Evolutionary conservation across 2,797 vertebrate genomes (phyloP).

Genomic region (Malurus leucopterus): DNA sequence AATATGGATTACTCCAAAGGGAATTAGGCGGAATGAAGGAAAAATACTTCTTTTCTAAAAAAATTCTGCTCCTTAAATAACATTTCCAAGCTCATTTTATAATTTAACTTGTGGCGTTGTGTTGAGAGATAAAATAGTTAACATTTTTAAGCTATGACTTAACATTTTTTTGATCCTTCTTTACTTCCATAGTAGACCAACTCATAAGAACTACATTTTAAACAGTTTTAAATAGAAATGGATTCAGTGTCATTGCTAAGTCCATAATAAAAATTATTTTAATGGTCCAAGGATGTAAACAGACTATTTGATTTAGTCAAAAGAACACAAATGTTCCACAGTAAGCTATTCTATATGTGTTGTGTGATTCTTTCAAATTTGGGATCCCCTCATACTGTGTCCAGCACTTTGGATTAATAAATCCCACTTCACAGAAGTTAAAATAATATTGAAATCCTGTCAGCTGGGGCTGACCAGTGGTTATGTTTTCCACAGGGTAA

Average conservation of each 20-base stretch:
- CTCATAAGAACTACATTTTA: conserved; percentile 77
- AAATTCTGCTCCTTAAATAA: conserved; percentile 78
- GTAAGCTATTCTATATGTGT: conserved; percentile 71
- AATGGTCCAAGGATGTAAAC: conserved; percentile 84
- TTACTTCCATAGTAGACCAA: conserved; percentile 73
- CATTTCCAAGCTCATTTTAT: conserved; percentile 73
- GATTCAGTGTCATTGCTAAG: conserved; percentile 84
- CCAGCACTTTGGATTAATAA: conserved; percentile 95
- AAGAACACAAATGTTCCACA: conserved; percentile 75
- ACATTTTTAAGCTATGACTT: conserved; percentile 75
- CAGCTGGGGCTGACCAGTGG: conserved; percentile 95
- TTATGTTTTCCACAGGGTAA: conserved; percentile 89
- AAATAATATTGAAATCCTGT: conserved; percentile 86
- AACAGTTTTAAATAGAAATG: conserved; percentile 81
- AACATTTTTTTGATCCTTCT: conserved; percentile 71
- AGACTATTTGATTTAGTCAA: conserved; percentile 76
- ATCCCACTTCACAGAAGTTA: conserved; percentile 99
- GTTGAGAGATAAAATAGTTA: conserved; percentile 72
- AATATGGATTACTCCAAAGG: conserved; percentile 67
- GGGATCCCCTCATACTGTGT: conserved; percentile 84
- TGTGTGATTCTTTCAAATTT: conserved; percentile 74
- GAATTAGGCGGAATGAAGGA: conserved; percentile 72
- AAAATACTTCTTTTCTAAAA: conserved; percentile 52
- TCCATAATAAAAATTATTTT: conserved; percentile 80
- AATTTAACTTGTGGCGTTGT: conserved; percentile 74